Evolutionary conservation across 2,797 vertebrate species (phyloP).

Genomic region (Malacoraja senta): DNA sequence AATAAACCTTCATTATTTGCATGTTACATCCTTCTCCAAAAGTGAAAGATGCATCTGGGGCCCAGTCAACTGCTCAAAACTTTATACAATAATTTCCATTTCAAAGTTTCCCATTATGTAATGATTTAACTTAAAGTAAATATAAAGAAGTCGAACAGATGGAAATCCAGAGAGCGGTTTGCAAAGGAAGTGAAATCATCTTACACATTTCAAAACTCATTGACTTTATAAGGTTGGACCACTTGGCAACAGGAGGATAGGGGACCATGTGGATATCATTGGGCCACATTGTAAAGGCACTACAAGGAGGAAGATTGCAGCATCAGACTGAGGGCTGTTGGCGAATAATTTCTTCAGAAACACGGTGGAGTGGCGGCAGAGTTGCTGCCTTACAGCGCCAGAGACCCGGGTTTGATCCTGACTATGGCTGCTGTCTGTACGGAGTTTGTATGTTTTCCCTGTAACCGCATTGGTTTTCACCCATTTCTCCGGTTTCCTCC

Average conservation of each 20-base stretch:
- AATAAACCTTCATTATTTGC: not conserved
- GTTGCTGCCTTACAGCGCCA: no score
- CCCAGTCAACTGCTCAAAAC: not conserved
- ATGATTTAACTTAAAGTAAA: not conserved
- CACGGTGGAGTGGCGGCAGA: no score
- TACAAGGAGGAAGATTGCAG: not conserved
- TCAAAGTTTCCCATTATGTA: not conserved
- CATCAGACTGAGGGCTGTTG: not conserved
- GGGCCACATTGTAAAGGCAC: not conserved
- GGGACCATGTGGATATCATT: not conserved
- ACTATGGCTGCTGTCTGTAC: no score
- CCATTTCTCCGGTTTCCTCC: no score
- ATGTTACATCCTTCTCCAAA: not conserved
- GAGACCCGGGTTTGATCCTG: no score
- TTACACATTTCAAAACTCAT: not conserved
- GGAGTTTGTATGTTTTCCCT: no score
- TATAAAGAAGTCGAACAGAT: not conserved
- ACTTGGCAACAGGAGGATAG: not conserved
- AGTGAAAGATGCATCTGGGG: not conserved
- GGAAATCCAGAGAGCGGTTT: not conserved
- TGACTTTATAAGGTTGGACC: not conserved
- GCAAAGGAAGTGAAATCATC: not conserved
- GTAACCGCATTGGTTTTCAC: no score
- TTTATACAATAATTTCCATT: not conserved
- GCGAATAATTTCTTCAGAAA: no score